These are phyloP conservation scores for Ligdia adustata DNA, from an alignment of 2,888 invertebrate genomes.

Conservation along the genomic window DNA sequence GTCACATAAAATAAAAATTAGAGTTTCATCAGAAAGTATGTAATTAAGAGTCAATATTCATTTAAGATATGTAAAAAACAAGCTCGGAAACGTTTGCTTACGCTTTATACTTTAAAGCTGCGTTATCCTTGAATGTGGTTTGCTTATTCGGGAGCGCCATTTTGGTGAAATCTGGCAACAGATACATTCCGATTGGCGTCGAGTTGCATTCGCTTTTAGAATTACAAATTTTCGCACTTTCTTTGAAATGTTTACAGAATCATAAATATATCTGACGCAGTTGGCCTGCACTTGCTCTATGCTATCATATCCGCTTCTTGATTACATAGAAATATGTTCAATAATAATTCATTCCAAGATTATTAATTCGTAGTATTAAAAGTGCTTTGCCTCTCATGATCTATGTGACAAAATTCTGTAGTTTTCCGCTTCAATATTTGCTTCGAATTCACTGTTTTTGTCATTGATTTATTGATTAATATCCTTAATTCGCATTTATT, in stretches of 20 bases:
- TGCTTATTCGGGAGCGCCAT: constrained; percentile 32
- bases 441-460: background rate
- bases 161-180: constrained; percentile 36
- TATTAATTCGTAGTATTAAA: constrained; percentile 4
- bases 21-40: too few relatives aligned
- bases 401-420: background rate
- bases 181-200: constrained; percentile 20
- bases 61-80: too few relatives aligned
- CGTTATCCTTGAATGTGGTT: constrained; percentile 31
- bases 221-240: constrained; percentile 19
- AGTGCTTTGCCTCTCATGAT: background rate
- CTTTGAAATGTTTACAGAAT: constrained; percentile 26
- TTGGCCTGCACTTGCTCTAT: constrained; percentile 7
- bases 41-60: too few relatives aligned
- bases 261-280: constrained; percentile 27
- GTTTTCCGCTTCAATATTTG: background rate
- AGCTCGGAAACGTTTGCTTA: too few relatives aligned
- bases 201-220: constrained; percentile 10
- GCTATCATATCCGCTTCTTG: constrained; percentile 13
- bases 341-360: constrained; percentile 11
- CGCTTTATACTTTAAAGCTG: too few relatives aligned
- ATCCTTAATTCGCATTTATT: background rate
- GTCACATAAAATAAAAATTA: too few relatives aligned
- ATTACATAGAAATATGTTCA: constrained; percentile 21
- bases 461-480: constrained; percentile 2